Evolutionary conservation across 2,888 invertebrate species (phyloP), one percentile per base, ranked within the genome.

Genomic region (Synanthedon vespiformis): DNA sequence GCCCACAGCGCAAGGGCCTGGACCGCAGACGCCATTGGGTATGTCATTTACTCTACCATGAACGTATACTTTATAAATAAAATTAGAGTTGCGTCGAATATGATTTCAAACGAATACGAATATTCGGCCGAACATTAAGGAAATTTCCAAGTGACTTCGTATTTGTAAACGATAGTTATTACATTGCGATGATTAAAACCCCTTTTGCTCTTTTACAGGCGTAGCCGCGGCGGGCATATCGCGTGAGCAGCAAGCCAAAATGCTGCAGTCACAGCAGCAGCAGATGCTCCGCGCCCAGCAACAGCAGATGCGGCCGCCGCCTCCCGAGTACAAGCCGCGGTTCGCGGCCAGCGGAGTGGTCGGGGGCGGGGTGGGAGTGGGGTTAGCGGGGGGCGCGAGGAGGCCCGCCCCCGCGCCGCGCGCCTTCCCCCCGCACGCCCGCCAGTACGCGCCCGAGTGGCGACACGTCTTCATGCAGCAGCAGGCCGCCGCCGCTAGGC

Each of bases 301-400:
- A 59, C 81, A 83, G 57, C 83, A 83, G 63, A 79, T 80, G 83
- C 89, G 94, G 52, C 94, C 95, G 34, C 95, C 95, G 18, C 95
- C 95, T 48, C 95, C 95, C 2, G 95, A 95, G 76, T 95, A 95
- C 80, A 95, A 95, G 77, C 90, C 93, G 67, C 89, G 88, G 63
- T 92, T 83, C 80, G 89, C 74, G 72, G 78, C 80, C 67, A 72
- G 78, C 76, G 55, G 69, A 48, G 51, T 57, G 14, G 58, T 89
- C 91, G 2, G 51, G 4, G 49, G 27, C 2, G 50, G 50, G 10
- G 22, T 22, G 22, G 22, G 44, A 5, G 22, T 22, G 49, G 89
- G 56, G 62, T 56, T 65, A 60, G 55, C 2, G 72, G 73, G 51
- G 22, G 41, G 51, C 48, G 49, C 70, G 74, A 47, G 67, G 67